phyloP scores from a whole-genome alignment of 2,113 vertebrate genomes.

The Hydrolagus affinis region DNA sequence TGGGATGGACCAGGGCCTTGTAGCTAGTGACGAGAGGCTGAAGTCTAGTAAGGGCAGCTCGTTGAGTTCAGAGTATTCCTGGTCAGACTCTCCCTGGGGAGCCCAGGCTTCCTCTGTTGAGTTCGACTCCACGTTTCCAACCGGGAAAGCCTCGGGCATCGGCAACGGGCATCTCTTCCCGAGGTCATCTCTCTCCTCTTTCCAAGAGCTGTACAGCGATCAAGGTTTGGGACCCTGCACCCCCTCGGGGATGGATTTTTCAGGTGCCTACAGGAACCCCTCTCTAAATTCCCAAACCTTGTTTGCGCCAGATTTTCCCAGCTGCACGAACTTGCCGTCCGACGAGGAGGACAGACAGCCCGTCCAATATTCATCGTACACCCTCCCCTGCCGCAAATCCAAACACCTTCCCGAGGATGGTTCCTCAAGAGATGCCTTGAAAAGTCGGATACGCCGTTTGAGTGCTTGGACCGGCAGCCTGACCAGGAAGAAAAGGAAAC shows the following conservation, averaged over 20 bases:
- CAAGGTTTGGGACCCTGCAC: constrained; percentile 58
- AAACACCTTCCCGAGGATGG: constrained; percentile 54
- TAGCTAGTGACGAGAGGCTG: constrained; percentile 58
- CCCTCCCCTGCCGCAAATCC: constrained; percentile 77
- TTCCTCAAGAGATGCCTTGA: constrained; percentile 73
- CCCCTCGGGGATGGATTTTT: constrained; percentile 55
- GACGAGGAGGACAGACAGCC: constrained; percentile 62
- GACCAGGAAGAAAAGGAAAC: constrained; percentile 80
- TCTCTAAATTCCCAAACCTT: constrained; percentile 65
- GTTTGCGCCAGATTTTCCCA: constrained; percentile 60
- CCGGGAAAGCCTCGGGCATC: constrained; percentile 51
- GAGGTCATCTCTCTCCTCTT: constrained; percentile 65
- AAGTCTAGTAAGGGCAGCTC: constrained; percentile 88
- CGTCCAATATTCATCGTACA: constrained; percentile 75
- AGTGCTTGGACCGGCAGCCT: constrained; percentile 95
- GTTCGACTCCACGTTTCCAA: constrained; percentile 55
- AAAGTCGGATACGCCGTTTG: constrained; percentile 77
- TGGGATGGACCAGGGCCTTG: constrained; percentile 47
- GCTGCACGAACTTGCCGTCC: constrained; percentile 61
- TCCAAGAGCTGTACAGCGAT: constrained; percentile 69
- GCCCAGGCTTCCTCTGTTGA: constrained; percentile 63
- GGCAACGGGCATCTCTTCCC: constrained; percentile 62
- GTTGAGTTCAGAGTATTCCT: constrained; percentile 83
- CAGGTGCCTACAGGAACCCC: constrained; percentile 51
- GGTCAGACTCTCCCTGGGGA: constrained; percentile 91